These are phyloP conservation scores for Phymorhynchus buccinoides DNA, from an alignment of 1,140 invertebrate species.

Conservation along the genomic window DNA sequence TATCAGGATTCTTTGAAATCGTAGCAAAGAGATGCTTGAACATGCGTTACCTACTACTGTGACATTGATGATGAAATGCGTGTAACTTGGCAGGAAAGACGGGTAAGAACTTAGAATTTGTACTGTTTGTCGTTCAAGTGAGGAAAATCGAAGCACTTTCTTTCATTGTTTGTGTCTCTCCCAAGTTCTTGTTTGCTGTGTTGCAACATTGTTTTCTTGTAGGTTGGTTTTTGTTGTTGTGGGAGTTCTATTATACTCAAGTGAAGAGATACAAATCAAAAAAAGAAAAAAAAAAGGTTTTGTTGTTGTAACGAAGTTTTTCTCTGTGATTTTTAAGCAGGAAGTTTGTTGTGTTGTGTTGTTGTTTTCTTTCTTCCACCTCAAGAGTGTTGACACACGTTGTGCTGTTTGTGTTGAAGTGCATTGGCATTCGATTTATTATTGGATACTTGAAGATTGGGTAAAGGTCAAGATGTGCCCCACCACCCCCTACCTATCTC, in stretches of 20 bases:
- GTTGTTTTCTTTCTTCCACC: background rate
- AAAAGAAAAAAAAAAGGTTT: conserved; percentile 35
- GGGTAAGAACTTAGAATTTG: background rate
- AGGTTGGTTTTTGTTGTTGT: conserved; percentile 1
- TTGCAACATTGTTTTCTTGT: conserved; percentile 25
- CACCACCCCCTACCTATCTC: no score
- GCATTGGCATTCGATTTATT: conserved; percentile 17
- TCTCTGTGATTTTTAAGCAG: conserved; percentile 34
- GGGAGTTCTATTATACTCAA: conserved; percentile 37
- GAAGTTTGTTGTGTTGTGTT: no score
- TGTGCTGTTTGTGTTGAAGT: conserved; percentile 40
- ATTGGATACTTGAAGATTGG: no score
- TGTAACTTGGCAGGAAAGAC: background rate
- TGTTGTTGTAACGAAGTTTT: conserved; percentile 41
- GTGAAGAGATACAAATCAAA: conserved; percentile 46
- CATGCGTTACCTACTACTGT: background rate
- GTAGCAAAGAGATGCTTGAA: background rate
- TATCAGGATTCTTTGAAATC: background rate
- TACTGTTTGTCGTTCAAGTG: background rate
- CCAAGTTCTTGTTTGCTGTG: conserved; percentile 39
- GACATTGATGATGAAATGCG: background rate
- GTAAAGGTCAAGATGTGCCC: no score
- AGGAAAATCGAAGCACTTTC: background rate
- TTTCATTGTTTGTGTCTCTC: background rate
- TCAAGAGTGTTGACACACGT: conserved; percentile 37